Conservation (phyloP, 2,888 invertebrate genomes). For the Netelia inedita region DNA sequence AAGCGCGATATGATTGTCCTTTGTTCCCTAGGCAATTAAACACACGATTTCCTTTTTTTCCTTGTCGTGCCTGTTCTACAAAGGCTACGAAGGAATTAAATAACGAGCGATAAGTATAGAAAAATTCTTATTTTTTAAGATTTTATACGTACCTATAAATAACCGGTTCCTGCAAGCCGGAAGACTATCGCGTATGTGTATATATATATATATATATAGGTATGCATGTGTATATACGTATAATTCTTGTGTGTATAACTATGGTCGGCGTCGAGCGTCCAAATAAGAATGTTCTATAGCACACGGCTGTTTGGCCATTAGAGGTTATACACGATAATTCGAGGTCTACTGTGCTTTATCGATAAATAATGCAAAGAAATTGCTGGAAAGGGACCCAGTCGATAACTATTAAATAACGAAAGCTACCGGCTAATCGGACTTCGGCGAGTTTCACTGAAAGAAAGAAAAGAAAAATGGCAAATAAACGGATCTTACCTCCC, state of each 20-base stretch:
- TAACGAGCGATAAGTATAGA: background rate
- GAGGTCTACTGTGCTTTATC: background rate
- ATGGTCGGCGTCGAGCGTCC: background rate
- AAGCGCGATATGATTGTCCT: background rate
- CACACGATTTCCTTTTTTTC: background rate
- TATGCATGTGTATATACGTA: slow-evolving; percentile 1
- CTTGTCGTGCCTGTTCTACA: background rate
- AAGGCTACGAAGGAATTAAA: background rate
- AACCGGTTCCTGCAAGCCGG: background rate
- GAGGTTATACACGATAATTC: background rate
- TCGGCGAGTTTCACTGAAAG: background rate
- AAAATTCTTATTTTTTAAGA: background rate
- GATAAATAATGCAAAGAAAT: slow-evolving; percentile 1
- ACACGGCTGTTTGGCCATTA: background rate
- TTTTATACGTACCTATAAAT: slow-evolving; percentile 1
- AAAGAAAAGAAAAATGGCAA: background rate
- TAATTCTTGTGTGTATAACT: background rate
- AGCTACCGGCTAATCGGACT: background rate
- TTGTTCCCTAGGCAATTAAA: slow-evolving; percentile 5
- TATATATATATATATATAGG: background rate
- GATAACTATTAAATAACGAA: background rate
- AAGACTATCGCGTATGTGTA: background rate
- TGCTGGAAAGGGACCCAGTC: background rate
- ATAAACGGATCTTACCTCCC: slow-evolving; percentile 57
- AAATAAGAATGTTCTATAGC: background rate